Evolutionary conservation across 2,797 vertebrate genomes (phyloP), one percentile per base, ranked within the genome.

Genomic region (Pangasius larnaudii): DNA sequence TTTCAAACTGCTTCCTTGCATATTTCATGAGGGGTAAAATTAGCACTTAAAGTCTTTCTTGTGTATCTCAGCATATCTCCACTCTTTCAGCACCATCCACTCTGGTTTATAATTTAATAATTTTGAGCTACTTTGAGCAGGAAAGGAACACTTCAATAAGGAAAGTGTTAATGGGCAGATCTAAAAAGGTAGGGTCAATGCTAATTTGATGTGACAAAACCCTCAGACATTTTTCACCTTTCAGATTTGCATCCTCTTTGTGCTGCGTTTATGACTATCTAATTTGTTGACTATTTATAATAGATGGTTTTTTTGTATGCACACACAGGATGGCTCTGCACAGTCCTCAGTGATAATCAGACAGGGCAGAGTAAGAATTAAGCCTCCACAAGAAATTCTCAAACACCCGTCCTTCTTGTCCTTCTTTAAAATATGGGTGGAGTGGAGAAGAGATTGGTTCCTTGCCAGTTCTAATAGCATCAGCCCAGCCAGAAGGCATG

Each of bases 191-290:
- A 92, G 88, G 91, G 94, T 96, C 95, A 91, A 96, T 96, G 93
- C 90, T 96, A 96, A 97, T 95, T 91, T 87, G 89, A 96, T 96
- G 91, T 94, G 89, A 88, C 85, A 92, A 94, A 92, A 91, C 93
- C 92, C 94, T 96, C 92, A 95, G 95, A 93, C 95, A 95, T 94
- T 91, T 95, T 94, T 95, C 94, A 95, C 94, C 94, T 95, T 95
- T 94, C 92, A 91, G 93, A 94, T 94, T 93, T 90, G 90, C 75
- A 91, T 88, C 90, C 89, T 90, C 91, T 85, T 90, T 93, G 86
- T 93, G 92, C 91, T 87, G 85, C 85, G 79, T 92, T 93, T 89
- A 87, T 95, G 91, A 94, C 92, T 72, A 83, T 88, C 61, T 85
- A 92, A 86, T 86, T 75, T 86, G 33, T 75, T 86, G n/a, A 63